Evolutionary conservation across 1,140 invertebrate species (phyloP).

Genomic region (Onthophagus taurus): DNA sequence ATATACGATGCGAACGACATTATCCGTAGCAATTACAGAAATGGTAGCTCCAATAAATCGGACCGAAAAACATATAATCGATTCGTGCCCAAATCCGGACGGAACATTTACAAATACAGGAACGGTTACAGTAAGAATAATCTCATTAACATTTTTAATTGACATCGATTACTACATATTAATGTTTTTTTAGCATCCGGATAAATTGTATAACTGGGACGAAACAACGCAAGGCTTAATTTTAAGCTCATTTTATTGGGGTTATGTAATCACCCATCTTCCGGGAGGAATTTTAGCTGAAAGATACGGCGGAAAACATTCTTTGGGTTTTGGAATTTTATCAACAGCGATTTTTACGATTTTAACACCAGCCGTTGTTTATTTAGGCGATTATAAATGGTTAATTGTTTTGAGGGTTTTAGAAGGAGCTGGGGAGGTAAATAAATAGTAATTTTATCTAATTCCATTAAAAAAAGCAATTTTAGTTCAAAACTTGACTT

Average conservation of each 20-base stretch:
- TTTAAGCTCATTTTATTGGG: slow-evolving; percentile 59
- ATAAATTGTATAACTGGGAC: slow-evolving; percentile 49
- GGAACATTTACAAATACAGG: neutral
- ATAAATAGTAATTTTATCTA: too few species aligned
- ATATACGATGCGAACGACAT: slow-evolving; percentile 79
- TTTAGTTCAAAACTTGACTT: too few species aligned
- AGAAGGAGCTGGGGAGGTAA: slow-evolving; percentile 60
- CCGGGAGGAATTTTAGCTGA: slow-evolving; percentile 68
- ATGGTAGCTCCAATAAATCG: slow-evolving; percentile 48
- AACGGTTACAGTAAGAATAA: slow-evolving; percentile 9
- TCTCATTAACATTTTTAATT: too few species aligned
- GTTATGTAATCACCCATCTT: slow-evolving; percentile 62
- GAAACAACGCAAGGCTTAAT: slow-evolving; percentile 56
- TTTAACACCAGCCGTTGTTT: slow-evolving; percentile 54
- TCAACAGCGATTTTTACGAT: slow-evolving; percentile 66
- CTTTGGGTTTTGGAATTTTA: slow-evolving; percentile 62
- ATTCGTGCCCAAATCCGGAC: slow-evolving; percentile 18
- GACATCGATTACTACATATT: too few species aligned
- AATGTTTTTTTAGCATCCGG: slow-evolving; percentile 20
- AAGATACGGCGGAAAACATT: slow-evolving; percentile 64
- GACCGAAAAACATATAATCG: slow-evolving; percentile 19
- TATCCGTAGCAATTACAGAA: slow-evolving; percentile 87
- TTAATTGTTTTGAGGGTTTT: slow-evolving; percentile 55
- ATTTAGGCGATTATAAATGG: slow-evolving; percentile 40
- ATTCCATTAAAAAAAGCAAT: too few species aligned